These are phyloP conservation scores for Drosophila albomicans DNA, from an alignment of 1,140 invertebrate genomes.

Conservation along the genomic window DNA sequence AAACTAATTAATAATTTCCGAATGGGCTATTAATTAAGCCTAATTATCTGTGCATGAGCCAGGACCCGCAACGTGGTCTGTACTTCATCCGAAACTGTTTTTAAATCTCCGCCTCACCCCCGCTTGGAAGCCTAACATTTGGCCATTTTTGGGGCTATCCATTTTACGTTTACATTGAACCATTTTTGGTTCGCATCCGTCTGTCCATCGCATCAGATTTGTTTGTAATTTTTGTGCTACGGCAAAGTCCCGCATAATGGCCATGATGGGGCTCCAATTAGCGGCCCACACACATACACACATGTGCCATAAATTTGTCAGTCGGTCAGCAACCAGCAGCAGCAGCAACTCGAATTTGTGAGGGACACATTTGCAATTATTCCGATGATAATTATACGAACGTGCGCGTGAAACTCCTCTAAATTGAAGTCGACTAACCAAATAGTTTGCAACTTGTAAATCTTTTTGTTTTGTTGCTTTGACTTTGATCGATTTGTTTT, in stretches of 20 bases:
- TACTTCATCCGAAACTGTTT: slow-evolving; percentile 40
- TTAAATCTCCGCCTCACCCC: not conserved
- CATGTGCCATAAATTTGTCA: slow-evolving; percentile 50
- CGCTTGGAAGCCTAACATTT: slow-evolving; percentile 14
- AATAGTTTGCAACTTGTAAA: too few species aligned
- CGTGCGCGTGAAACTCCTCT: not conserved
- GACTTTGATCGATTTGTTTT: slow-evolving; percentile 6
- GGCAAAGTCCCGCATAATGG: slow-evolving; percentile 63
- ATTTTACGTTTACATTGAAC: slow-evolving; percentile 21
- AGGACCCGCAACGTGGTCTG: slow-evolving; percentile 75
- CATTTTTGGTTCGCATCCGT: slow-evolving; percentile 1
- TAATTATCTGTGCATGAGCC: slow-evolving; percentile 84
- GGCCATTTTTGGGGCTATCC: slow-evolving; percentile 30
- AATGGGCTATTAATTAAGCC: slow-evolving; percentile 85
- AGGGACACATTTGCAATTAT: slow-evolving; percentile 2
- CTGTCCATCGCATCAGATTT: slow-evolving; percentile 46
- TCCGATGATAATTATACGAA: slow-evolving; percentile 25
- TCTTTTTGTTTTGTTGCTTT: not conserved
- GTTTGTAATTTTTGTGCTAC: slow-evolving; percentile 51
- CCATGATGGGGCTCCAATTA: slow-evolving; percentile 57
- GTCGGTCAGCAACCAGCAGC: not conserved
- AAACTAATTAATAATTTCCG: slow-evolving; percentile 85
- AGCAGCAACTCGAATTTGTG: not conserved
- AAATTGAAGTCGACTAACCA: too few species aligned
- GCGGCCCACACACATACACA: slow-evolving; percentile 40